These are phyloP conservation scores for Myotis davidii DNA, from an alignment of 2,113 vertebrate genomes.

Conservation along the genomic window DNA sequence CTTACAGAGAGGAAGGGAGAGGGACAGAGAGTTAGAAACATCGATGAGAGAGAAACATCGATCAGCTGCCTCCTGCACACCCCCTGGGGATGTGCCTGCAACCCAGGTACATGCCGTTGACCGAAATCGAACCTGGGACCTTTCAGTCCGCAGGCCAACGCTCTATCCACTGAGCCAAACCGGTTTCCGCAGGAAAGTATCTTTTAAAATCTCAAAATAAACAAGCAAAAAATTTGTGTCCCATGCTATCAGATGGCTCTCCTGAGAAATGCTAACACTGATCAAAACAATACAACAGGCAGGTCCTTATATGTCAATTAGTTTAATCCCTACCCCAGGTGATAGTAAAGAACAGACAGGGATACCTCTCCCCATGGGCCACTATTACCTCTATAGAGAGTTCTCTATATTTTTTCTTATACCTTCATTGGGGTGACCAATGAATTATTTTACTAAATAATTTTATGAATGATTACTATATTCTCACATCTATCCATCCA, in stretches of 20 bases:
- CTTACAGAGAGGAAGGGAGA: too few species aligned
- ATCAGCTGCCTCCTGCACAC: too few species aligned
- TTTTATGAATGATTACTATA: not conserved
- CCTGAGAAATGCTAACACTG: not conserved
- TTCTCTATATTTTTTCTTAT: not conserved
- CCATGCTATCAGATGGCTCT: not conserved
- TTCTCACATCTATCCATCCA: conserved; percentile 3
- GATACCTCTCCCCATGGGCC: not conserved
- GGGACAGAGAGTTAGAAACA: too few species aligned
- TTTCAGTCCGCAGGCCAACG: too few species aligned
- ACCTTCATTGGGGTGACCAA: not conserved
- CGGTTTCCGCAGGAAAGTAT: not conserved
- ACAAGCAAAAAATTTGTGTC: conserved; percentile 1
- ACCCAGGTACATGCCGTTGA: too few species aligned
- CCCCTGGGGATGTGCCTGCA: too few species aligned
- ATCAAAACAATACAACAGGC: conserved; percentile 38
- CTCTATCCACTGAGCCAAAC: too few species aligned
- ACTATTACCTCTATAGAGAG: not conserved
- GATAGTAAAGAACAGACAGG: not conserved
- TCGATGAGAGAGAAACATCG: too few species aligned
- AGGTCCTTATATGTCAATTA: not conserved
- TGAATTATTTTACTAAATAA: not conserved
- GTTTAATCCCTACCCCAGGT: not conserved
- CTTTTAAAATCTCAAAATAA: conserved; percentile 3
- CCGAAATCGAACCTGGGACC: too few species aligned